Evolutionary conservation across 1,140 invertebrate genomes (phyloP).

Genomic region (Euwallacea fornicatus): DNA sequence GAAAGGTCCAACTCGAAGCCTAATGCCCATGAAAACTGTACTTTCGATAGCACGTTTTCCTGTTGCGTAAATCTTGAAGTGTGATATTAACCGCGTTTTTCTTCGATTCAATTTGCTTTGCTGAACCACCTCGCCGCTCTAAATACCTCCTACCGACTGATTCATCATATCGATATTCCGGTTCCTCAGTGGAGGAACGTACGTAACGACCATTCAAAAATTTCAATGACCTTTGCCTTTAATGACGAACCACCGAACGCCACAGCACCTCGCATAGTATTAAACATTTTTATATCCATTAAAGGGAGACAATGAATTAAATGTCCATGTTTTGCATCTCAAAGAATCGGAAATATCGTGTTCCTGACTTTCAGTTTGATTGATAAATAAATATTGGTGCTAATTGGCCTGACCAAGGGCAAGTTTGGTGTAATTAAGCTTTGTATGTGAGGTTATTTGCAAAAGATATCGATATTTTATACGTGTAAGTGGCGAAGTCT

Average conservation of each 20-base stretch:
- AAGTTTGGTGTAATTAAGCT: background rate
- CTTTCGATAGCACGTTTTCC: too few species aligned
- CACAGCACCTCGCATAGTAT: background rate
- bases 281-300: conserved; percentile 10
- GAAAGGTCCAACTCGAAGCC: too few species aligned
- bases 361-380: conserved; percentile 16
- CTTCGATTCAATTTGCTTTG: too few species aligned
- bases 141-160: too few species aligned
- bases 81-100: too few species aligned
- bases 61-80: too few species aligned
- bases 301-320: conserved; percentile 8
- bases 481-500: too few species aligned
- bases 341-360: conserved; percentile 10
- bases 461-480: too few species aligned
- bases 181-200: background rate
- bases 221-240: background rate
- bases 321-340: background rate
- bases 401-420: conserved; percentile 18
- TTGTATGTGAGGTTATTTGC: too few species aligned
- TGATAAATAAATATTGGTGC: conserved; percentile 10
- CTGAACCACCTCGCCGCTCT: too few species aligned
- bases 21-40: too few species aligned
- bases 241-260: background rate
- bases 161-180: too few species aligned
- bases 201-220: background rate